Evolutionary conservation across 1,140 invertebrate species (phyloP).

Genomic region (Micrasema minimum): DNA sequence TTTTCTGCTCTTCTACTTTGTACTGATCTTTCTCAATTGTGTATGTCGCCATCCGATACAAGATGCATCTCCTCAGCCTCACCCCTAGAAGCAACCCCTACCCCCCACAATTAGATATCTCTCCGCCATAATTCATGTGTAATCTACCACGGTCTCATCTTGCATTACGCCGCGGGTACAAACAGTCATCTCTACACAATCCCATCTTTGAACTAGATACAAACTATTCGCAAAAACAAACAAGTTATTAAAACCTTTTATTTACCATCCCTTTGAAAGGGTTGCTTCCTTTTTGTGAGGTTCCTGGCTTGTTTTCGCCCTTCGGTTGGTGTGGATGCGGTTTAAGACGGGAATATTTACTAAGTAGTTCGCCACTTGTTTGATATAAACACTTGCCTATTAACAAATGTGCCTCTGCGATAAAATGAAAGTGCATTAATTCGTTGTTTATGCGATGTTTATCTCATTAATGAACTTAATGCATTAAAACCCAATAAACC

Average conservation of each 20-base stretch:
- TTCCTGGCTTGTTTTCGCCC: background rate
- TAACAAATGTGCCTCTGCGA: conserved; percentile 43
- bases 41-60: background rate
- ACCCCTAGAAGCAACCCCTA: conserved; percentile 2
- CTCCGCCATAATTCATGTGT: conserved; percentile 56
- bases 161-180: conserved; percentile 45
- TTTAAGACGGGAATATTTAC: conserved; percentile 47
- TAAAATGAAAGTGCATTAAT: conserved; percentile 39
- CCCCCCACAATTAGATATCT: conserved; percentile 57
- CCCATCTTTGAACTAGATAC: too few relatives aligned
- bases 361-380: conserved; percentile 42
- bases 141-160: conserved; percentile 55
- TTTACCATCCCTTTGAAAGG: too few relatives aligned
- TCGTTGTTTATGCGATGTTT: conserved; percentile 9
- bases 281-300: too few relatives aligned
- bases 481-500: too few relatives aligned
- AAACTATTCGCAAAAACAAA: background rate
- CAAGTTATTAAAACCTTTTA: too few relatives aligned
- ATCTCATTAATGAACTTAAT: conserved; percentile 8
- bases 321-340: background rate
- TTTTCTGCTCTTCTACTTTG: too few relatives aligned
- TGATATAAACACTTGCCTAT: conserved; percentile 50
- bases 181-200: conserved; percentile 4
- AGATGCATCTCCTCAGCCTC: conserved; percentile 27
- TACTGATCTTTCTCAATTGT: conserved; percentile 22